Base-by-base conservation (phyloP, 1,140 invertebrate species). In the Megathymus violae region DNA sequence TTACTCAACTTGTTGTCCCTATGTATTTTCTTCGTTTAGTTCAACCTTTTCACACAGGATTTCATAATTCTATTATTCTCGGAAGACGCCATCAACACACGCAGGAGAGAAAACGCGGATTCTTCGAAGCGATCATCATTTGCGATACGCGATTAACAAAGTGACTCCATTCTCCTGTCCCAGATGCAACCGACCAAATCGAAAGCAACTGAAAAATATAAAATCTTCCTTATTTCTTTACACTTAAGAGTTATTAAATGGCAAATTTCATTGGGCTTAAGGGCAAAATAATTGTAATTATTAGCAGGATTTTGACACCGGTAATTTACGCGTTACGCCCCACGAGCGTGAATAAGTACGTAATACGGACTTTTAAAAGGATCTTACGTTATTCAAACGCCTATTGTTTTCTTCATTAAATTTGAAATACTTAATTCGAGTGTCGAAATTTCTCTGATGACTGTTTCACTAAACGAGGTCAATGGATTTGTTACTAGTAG, bases 61-160 rank as follows among this genome's bases (percentile, higher is more conserved):
- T 64, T 64, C 43, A 51, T 64, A 69, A 69, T 36, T 36, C 43
- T 54, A 59, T 64, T 59, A 64, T 59, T 66, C 51, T 61, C 68
- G 64, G 71, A 74, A 73, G 51, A 71, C 52, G 48, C 51, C 64
- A 62, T 54, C 46, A 54, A 67, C n/a, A 63, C 50, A 65, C 70
- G 40, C 62, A 41, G 22, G 59, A 72, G 75, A 70, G 75, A 74
- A 77, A 77, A 74, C 47, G 63, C 34, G 36, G 60, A 64, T 82
- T 79, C 79, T 64, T 44, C 61, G 76, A 79, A 82, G 58, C 64
- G 72, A 82, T 82, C 71, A 80, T 69, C 73, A 64, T 74, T 72
- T 79, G 71, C 65, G 75, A 79, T 75, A 75, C 69, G 60, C 71
- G 70, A 76, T 80, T 82, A 76, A 73, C 71, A 79, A 63, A 62